Conservation (phyloP, 2,113 vertebrate species). For the Sylvietta virens region DNA sequence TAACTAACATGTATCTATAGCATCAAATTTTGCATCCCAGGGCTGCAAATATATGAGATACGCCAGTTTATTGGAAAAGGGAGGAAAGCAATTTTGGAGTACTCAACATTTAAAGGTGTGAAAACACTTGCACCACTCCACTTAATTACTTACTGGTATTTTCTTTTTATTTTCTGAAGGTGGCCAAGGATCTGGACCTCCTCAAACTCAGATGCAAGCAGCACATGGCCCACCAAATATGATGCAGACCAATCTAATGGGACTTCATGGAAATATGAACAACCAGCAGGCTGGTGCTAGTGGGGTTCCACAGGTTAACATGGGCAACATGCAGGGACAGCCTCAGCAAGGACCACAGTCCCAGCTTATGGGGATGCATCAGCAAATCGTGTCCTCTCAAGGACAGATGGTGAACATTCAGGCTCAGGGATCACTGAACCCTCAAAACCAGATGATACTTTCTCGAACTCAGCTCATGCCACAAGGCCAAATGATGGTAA, state of each 20-base stretch:
- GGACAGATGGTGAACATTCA: slow-evolving; percentile 88
- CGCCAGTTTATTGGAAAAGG: neutral
- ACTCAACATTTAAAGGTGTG: neutral
- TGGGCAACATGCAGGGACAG: slow-evolving; percentile 84
- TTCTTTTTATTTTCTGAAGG: slow-evolving; percentile 42
- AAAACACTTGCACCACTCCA: neutral
- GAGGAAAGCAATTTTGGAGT: neutral
- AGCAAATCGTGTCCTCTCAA: slow-evolving; percentile 90
- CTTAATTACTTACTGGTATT: neutral
- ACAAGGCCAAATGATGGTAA: slow-evolving; percentile 79
- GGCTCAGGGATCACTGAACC: slow-evolving; percentile 77
- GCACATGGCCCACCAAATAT: slow-evolving; percentile 81
- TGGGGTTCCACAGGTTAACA: slow-evolving; percentile 79
- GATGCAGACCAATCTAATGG: slow-evolving; percentile 87
- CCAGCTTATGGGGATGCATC: slow-evolving; percentile 93
- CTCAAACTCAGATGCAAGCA: slow-evolving; percentile 87
- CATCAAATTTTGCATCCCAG: neutral
- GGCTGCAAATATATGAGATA: neutral
- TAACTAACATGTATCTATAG: neutral
- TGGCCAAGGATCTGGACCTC: slow-evolving; percentile 83
- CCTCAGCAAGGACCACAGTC: slow-evolving; percentile 88
- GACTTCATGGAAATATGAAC: slow-evolving; percentile 87
- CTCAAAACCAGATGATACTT: slow-evolving; percentile 90
- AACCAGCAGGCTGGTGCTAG: slow-evolving; percentile 78
- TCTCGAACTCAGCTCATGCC: slow-evolving; percentile 85